Evolutionary conservation across 2,797 vertebrate species (phyloP).

Genomic region (Falco rusticolus): DNA sequence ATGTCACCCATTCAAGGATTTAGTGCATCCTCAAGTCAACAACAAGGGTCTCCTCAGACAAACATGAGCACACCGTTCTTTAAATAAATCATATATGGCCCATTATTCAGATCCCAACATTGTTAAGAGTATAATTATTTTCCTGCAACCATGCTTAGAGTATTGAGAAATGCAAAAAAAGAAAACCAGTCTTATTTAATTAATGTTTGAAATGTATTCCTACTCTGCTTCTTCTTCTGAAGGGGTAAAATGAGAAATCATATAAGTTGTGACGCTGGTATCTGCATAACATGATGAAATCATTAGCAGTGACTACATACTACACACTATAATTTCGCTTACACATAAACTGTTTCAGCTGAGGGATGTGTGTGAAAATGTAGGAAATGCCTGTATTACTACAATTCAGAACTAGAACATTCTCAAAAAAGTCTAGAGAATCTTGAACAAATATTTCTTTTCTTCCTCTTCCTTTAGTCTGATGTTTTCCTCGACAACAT

Average conservation of each 20-base stretch:
- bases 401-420: neutral
- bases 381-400: neutral
- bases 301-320: neutral
- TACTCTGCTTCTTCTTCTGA: neutral
- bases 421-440: slow-evolving; percentile 5
- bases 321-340: neutral
- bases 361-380: neutral
- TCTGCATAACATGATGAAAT: neutral
- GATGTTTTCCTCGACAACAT: slow-evolving; percentile 12
- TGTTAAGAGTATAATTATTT: neutral
- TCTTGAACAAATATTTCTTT: slow-evolving; percentile 16
- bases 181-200: neutral
- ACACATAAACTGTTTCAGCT: neutral
- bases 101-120: neutral
- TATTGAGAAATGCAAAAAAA: neutral
- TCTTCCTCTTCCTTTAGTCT: neutral
- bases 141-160: neutral
- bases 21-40: no score
- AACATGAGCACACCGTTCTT: no score
- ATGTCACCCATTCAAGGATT: no score
- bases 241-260: neutral
- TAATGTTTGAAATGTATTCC: neutral
- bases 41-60: no score
- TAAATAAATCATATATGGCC: no score
- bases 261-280: neutral